Percentiles rank a stretch among this genome's conserved stretches.
Conservation (phyloP, 2,113 vertebrate genomes). For the Xyrauchen texanus region DNA sequence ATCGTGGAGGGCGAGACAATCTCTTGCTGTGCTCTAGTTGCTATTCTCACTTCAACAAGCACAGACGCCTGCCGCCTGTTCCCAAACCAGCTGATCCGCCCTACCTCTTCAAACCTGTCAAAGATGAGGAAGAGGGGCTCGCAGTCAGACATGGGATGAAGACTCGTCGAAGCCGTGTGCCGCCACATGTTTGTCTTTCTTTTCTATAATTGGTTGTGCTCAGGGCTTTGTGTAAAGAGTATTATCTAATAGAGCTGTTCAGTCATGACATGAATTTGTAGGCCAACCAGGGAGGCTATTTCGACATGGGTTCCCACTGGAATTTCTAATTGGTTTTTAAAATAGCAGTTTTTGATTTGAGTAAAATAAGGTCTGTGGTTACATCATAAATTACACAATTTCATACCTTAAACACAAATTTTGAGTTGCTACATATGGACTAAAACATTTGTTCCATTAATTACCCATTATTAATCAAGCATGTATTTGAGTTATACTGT, state of each 20-base stretch:
- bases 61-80: constrained; percentile 89
- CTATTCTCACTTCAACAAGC: constrained; percentile 92
- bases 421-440: no score
- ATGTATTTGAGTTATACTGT: no score
- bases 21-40: constrained; percentile 89
- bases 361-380: no score
- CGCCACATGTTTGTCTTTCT: constrained; percentile 52
- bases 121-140: constrained; percentile 93
- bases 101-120: constrained; percentile 98
- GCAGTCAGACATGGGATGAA: constrained; percentile 97
- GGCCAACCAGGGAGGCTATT: no score
- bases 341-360: no score
- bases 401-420: no score
- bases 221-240: not conserved
- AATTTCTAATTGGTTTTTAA: no score
- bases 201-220: not conserved
- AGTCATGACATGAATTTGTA: no score
- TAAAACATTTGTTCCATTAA: no score
- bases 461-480: no score
- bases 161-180: constrained; percentile 91
- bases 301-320: no score
- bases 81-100: constrained; percentile 88
- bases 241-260: not conserved
- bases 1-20: constrained; percentile 89
- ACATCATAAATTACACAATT: no score